These are phyloP conservation scores for human (Homo sapiens) DNA, from an alignment of 2,113 vertebrate genomes.

Conservation along the genomic window GRCh38 chr7:135765501-135766000, in stretches of 20 bases:
- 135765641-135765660: conserved; percentile 33
- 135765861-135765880: conserved; percentile 21
- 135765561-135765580: conserved; percentile 22
- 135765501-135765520: neutral
- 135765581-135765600: conserved; percentile 67
- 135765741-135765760: conserved; percentile 67
- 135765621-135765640: conserved; percentile 46
- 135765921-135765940: neutral
- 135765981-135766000: neutral
- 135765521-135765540: neutral
- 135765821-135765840: conserved; percentile 66
- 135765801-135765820: conserved; percentile 66
- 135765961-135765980: neutral
- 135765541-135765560: neutral
- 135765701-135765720: conserved; percentile 43
- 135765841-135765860: conserved; percentile 58
- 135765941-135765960: neutral
- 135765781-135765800: conserved; percentile 77
- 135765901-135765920: neutral
- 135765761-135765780: conserved; percentile 47
- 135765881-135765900: conserved; percentile 49
- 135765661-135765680: neutral
- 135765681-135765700: neutral
- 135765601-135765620: conserved; percentile 32
- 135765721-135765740: conserved; percentile 69